Conservation (phyloP, 1,140 invertebrate species). For the Ladona fulva region DNA sequence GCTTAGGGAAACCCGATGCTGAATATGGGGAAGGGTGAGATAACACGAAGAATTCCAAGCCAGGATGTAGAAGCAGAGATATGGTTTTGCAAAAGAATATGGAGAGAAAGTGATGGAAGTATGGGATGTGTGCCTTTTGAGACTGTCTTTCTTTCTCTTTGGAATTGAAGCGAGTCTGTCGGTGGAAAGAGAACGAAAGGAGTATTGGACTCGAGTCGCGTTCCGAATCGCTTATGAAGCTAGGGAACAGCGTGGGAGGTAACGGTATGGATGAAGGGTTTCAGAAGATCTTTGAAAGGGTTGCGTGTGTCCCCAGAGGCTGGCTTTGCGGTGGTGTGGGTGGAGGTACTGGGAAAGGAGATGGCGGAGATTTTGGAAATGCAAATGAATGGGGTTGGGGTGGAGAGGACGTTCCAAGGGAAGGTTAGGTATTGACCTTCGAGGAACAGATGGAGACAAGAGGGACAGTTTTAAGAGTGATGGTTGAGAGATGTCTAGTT, state of each 20-base stretch:
- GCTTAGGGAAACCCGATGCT: neutral
- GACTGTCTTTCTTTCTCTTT: too few relatives aligned
- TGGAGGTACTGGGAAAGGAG: neutral
- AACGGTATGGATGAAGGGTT: neutral
- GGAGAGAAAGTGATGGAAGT: neutral
- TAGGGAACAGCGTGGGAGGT: neutral
- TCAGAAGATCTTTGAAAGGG: neutral
- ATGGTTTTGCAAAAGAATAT: neutral
- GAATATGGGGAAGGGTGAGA: too few relatives aligned
- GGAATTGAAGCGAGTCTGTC: neutral
- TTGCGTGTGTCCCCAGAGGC: neutral
- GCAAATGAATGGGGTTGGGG: neutral
- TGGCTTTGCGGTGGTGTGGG: too few relatives aligned
- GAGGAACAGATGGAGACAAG: neutral
- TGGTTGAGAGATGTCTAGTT: neutral
- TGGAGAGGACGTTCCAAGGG: neutral
- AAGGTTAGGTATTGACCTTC: neutral
- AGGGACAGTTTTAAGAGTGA: neutral
- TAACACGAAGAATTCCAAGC: neutral
- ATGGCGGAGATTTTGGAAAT: slow-evolving; percentile 5
- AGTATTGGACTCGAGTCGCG: neutral
- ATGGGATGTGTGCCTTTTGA: neutral
- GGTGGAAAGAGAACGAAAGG: neutral
- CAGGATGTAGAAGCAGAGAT: neutral
- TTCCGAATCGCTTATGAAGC: neutral